Percentiles rank a stretch among this genome's conserved stretches.
phyloP scores from a whole-genome alignment of 1,140 invertebrate species.

The Sycobia sp. region DNA sequence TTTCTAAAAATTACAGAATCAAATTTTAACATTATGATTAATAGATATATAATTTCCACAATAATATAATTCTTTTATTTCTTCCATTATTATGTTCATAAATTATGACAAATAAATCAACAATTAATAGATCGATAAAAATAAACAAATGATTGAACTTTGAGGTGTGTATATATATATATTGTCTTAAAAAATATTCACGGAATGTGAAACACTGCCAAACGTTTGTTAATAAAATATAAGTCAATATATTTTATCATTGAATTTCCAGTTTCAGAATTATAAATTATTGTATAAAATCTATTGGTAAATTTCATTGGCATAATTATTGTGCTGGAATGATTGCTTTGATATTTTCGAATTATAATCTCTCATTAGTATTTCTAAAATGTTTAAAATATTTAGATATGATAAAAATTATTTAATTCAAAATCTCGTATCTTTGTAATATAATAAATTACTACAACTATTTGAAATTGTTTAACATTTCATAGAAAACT shows the following conservation, averaged over 20 bases:
- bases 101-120: slow-evolving; percentile 29
- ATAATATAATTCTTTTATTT: no score
- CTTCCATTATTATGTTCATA: no score
- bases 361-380: no score
- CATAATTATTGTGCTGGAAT: slow-evolving; percentile 21
- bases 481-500: no score
- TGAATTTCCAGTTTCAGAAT: neutral
- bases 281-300: slow-evolving; percentile 2
- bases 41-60: slow-evolving; percentile 24
- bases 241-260: slow-evolving; percentile 10
- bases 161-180: slow-evolving; percentile 25
- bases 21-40: slow-evolving; percentile 7
- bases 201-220: slow-evolving; percentile 36
- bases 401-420: no score
- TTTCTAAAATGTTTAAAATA: no score
- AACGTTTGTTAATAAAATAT: slow-evolving; percentile 26
- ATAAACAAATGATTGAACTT: slow-evolving; percentile 9
- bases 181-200: slow-evolving; percentile 30
- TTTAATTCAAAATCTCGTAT: no score
- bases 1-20: slow-evolving; percentile 12
- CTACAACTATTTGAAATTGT: no score
- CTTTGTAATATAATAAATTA: no score
- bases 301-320: slow-evolving; percentile 11
- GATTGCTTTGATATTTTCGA: slow-evolving; percentile 12
- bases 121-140: slow-evolving; percentile 19